These are phyloP conservation scores for Drosophila melanica DNA, from an alignment of 1,140 invertebrate species.

Conservation along the genomic window DNA sequence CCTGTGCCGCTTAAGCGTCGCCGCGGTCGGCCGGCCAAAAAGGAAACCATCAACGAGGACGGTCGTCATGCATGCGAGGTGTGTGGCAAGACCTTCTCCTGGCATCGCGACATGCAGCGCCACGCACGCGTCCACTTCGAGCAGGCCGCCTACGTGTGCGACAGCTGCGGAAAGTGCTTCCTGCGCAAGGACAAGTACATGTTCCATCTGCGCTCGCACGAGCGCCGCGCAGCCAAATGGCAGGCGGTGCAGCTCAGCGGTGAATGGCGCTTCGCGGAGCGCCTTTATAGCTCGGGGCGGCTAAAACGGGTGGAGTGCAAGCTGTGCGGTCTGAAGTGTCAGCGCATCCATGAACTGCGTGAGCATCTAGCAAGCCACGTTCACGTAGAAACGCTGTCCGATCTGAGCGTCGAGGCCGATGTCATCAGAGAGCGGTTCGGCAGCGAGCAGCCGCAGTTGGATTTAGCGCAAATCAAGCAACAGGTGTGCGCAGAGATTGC, in stretches of 20 bases:
- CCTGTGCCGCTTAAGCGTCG: constrained; percentile 42
- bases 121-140: constrained; percentile 61
- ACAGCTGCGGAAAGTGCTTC: constrained; percentile 62
- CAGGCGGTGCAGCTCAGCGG: constrained; percentile 23
- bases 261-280: constrained; percentile 64
- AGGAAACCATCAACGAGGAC: constrained; percentile 18
- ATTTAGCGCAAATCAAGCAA: constrained; percentile 43
- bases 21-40: constrained; percentile 54
- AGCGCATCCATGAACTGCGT: constrained; percentile 47
- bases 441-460: background rate
- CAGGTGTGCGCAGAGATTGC: constrained; percentile 52
- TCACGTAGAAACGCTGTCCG: constrained; percentile 33
- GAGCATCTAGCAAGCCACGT: constrained; percentile 50
- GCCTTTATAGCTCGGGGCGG: constrained; percentile 52
- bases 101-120: constrained; percentile 70
- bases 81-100: constrained; percentile 70
- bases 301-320: constrained; percentile 62
- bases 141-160: constrained; percentile 46
- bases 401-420: constrained; percentile 49
- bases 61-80: constrained; percentile 54
- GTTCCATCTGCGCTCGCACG: constrained; percentile 59
- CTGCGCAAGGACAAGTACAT: constrained; percentile 70
- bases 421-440: constrained; percentile 54
- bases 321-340: constrained; percentile 51
- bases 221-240: constrained; percentile 37